Base-by-base conservation (phyloP, 2,797 vertebrate genomes). In the Microctenopoma steveboyesi region DNA sequence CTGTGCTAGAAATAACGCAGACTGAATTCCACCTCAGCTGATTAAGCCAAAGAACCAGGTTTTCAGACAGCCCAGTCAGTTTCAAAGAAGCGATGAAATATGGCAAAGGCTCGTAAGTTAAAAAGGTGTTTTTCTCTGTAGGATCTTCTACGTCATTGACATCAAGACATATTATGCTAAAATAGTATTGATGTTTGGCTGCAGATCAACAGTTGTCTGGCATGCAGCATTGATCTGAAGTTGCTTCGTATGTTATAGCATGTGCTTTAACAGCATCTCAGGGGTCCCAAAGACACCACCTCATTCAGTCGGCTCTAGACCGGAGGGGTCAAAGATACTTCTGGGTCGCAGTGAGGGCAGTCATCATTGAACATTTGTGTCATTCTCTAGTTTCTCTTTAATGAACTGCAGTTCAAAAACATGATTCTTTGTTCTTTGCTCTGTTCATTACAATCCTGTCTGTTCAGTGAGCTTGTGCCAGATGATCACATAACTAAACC, bases 41-140 rank as follows among this genome's bases (percentile, higher is more conserved):
- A 12, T 22, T 1, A 13, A 57, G 16, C 30, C 49, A 58, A 73
- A 73, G 73, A 76, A 46, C 14, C 69, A 50, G 3, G 65, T 61
- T 58, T 60, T 46, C 33, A 60, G n/a, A 27, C 9, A 15, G 4
- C 8, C 11, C 10, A 39, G 10, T 39, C 8, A 11, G 3, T 39
- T 39, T 2, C 9, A 39, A 39, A 39, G 37, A 39, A 39, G 37
- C 37, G 11, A 39, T 10, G 8, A 39, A 3, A 11, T 9, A 39
- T 39, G 11, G 37, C 37, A 39, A 39, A 39, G 9, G 37, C 37
- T 39, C 10, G 8, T 39, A 11, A 39, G 28, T 30, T 30, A 30
- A 30, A 30, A 30, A 30, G 5, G 28, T 30, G 5, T 7, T 33
- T 7, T 33, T 33, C 5, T 7, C 30, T 33, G 1, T 33, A 33